Conservation (phyloP, 2,113 vertebrate species). For the Arenaria interpres region DNA sequence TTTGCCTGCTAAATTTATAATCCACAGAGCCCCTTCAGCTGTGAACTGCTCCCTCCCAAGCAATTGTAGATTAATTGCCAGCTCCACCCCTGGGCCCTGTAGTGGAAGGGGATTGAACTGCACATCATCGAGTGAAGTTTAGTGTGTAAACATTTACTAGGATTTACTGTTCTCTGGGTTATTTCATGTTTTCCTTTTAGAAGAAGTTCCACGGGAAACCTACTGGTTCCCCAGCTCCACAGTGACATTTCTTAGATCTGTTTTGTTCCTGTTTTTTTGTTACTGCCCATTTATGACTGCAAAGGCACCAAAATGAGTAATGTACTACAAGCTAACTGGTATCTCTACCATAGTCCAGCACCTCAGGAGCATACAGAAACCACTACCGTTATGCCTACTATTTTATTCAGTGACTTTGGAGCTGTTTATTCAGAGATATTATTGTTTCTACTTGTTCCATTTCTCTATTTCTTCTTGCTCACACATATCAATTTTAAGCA, state of each 20-base stretch:
- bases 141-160: slow-evolving; percentile 1
- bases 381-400: neutral
- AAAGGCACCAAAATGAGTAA: neutral
- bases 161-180: slow-evolving; percentile 8
- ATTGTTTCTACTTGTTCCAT: neutral
- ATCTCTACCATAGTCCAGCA: neutral
- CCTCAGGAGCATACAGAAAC: neutral
- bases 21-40: slow-evolving; percentile 38
- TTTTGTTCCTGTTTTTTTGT: neutral
- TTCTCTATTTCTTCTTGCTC: neutral
- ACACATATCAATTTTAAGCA: neutral
- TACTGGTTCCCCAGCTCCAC: neutral
- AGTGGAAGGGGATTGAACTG: slow-evolving; percentile 7
- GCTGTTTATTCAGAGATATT: neutral
- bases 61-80: slow-evolving; percentile 62
- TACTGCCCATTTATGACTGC: neutral
- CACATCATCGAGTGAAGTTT: neutral
- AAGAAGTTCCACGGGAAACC: neutral
- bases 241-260: neutral
- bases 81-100: slow-evolving; percentile 32
- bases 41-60: slow-evolving; percentile 60
- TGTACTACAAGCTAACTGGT: neutral
- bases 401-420: neutral
- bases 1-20: slow-evolving; percentile 39
- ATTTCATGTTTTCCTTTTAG: neutral